Evolutionary conservation across 2,113 vertebrate genomes (phyloP).

Genomic region (Equus przewalskii): DNA sequence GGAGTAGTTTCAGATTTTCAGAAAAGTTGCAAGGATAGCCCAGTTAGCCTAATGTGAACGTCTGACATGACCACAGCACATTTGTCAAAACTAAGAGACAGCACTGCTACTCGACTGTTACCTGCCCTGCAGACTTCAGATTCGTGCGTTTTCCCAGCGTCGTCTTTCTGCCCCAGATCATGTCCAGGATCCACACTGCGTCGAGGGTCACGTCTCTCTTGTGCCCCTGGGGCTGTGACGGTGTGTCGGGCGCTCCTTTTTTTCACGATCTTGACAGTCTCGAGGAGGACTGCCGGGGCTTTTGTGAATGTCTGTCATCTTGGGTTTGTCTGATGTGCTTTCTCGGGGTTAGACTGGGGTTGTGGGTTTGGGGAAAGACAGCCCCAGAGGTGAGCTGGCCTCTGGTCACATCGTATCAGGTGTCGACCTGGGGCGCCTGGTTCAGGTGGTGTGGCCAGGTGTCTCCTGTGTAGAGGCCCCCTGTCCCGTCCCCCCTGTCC

Average conservation of each 20-base stretch:
- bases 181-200: too few relatives aligned
- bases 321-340: not conserved
- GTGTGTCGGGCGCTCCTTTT: not conserved
- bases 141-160: accelerated
- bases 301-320: too few relatives aligned
- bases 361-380: not conserved
- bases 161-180: not conserved
- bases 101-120: not conserved
- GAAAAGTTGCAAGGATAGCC: not conserved
- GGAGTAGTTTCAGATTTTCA: not conserved
- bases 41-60: not conserved
- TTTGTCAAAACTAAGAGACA: not conserved
- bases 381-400: not conserved
- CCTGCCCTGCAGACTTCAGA: not conserved
- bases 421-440: not conserved
- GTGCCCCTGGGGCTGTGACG: not conserved
- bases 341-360: not conserved
- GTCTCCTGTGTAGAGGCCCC: not conserved
- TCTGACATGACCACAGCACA: not conserved
- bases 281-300: not conserved
- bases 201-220: not conserved
- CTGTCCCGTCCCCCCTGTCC: too few relatives aligned
- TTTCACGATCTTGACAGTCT: too few relatives aligned
- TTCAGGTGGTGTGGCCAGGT: not conserved
- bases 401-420: not conserved